Evolutionary conservation across 2,113 vertebrate genomes (phyloP), one percentile per base, ranked within the genome.

Genomic region (Ictalurus furcatus): DNA sequence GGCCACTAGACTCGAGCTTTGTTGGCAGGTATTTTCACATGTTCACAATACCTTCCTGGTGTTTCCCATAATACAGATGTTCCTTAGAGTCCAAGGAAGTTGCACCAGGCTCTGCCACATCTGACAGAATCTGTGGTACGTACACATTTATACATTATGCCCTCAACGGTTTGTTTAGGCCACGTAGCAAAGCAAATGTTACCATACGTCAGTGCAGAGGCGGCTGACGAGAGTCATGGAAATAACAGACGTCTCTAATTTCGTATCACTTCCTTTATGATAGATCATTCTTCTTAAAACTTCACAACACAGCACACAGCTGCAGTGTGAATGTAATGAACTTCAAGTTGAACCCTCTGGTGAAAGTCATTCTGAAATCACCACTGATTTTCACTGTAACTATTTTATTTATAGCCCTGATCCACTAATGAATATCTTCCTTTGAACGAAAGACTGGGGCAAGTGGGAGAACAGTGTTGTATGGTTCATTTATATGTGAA

Each of bases 121-220:
- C 92, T 0, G 94, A 96, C 86, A 89, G 28, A 8, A 40, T 28
- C 25, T 96, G 96, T 30, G 93, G 96, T 96, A 25, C 93, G 95
- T 94, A 88, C 58, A 30, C 3, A 63, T 19, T 0, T 78, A 14
- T 65, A 56, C 59, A 25, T n/a, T 21, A 13, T 23, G 9, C n/a
- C 28, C 52, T 37, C 48, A 37, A 1, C 25, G 52, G 30, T 56
- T 81, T 44, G n/a, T 61, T 44, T 61, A 12, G 8, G 59, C 17
- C 25, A 48, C 0, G 2, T 79, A 48, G 5, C 56, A 6, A 44
- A 19, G 48, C 34, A 84, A 34, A 5, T 52, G 23, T 78, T 69
- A n/a, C n/a, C 23, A 9, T 48, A 0, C 40, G 7, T 12, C 0
- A 67, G 58, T 14, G 28, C 48, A 65, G 2, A 54, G 34, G 21